phyloP scores from a whole-genome alignment of 2,797 vertebrate species.

The Todus mexicanus region DNA sequence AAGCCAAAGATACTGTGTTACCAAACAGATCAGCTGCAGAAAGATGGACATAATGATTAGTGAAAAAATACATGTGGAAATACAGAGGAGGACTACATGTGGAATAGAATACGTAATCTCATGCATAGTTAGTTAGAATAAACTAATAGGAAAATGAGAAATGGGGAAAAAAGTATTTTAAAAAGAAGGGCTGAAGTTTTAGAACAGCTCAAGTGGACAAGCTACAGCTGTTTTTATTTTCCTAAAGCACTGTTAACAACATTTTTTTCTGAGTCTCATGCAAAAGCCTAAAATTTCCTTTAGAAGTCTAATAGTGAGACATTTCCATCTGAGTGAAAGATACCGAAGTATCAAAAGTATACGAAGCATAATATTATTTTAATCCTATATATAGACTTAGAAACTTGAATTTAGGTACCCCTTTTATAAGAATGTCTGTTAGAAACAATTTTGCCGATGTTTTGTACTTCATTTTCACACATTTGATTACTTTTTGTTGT shows the following conservation, averaged over 20 bases:
- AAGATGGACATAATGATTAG: neutral
- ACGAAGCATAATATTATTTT: neutral
- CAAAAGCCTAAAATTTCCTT: neutral
- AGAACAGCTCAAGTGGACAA: neutral
- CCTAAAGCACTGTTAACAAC: neutral
- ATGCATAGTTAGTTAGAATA: neutral
- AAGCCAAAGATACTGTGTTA: neutral
- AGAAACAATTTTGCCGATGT: neutral
- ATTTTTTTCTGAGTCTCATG: neutral
- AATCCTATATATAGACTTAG: neutral
- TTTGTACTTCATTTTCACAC: fast-evolving
- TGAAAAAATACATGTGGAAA: neutral
- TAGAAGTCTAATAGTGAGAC: neutral
- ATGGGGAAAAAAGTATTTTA: neutral
- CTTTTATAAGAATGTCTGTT: neutral
- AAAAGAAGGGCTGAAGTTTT: neutral
- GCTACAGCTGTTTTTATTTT: neutral
- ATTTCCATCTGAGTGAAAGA: neutral
- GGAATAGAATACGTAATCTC: neutral
- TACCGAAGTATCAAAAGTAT: neutral
- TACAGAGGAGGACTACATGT: neutral
- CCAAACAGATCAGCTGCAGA: neutral
- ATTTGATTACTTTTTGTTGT: no score
- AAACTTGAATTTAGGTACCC: neutral
- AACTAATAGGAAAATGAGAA: neutral